Conservation (phyloP, 2,113 vertebrate genomes). For the Phoxinus phoxinus region DNA sequence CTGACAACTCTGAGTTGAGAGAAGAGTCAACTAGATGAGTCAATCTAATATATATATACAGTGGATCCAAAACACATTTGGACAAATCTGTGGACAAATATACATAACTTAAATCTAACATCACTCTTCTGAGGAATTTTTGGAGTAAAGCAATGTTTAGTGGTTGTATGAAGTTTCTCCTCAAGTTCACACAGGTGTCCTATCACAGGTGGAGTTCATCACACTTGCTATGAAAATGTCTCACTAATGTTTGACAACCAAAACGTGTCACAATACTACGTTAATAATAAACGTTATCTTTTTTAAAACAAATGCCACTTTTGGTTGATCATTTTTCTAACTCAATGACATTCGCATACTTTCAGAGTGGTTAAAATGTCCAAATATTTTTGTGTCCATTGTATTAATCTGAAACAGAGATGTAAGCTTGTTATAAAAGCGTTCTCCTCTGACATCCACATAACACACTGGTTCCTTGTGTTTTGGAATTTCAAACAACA, state of each 20-base stretch:
- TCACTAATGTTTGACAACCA: not conserved
- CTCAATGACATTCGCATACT: not conserved
- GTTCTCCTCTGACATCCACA: not conserved
- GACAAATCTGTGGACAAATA: not conserved
- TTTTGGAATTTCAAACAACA: not conserved
- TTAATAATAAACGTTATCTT: not conserved
- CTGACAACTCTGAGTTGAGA: slow-evolving; percentile 79
- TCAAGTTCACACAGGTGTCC: not conserved
- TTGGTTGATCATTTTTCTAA: too few relatives aligned
- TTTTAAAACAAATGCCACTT: too few relatives aligned
- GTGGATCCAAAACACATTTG: not conserved
- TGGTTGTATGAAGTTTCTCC: too few relatives aligned
- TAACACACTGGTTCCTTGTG: not conserved
- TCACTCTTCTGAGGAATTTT: not conserved
- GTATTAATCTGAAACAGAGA: too few relatives aligned
- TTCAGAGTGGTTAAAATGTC: not conserved
- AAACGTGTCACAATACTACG: not conserved
- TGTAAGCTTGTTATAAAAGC: not conserved
- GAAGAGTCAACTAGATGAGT: not conserved
- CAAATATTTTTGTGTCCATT: not conserved
- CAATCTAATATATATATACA: not conserved
- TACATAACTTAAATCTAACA: not conserved
- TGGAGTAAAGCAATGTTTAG: not conserved
- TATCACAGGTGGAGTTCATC: not conserved
- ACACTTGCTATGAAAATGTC: too few relatives aligned